phyloP scores from a whole-genome alignment of 2,888 invertebrate genomes.

The Nomada ferruginata region DNA sequence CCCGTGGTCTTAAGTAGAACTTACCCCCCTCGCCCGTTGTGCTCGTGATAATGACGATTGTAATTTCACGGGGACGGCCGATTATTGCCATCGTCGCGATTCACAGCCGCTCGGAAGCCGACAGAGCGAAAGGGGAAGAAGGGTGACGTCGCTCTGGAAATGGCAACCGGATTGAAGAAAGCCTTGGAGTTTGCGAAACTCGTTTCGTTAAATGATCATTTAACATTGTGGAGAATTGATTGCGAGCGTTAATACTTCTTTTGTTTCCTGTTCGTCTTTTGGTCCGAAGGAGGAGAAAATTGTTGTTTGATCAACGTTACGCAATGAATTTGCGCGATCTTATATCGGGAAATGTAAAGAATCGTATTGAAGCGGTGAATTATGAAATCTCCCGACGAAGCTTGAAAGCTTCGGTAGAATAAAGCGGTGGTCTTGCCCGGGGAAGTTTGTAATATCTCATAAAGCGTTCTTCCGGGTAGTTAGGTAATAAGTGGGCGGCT shows the following conservation, averaged over 20 bases:
- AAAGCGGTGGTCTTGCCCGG: background rate
- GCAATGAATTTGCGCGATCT: background rate
- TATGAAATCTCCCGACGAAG: background rate
- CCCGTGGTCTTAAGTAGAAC: slow-evolving; percentile 16
- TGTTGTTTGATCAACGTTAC: background rate
- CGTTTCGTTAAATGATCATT: background rate
- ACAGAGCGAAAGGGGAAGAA: too few relatives aligned
- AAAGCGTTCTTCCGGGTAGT: slow-evolving; percentile 8
- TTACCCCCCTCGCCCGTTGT: background rate
- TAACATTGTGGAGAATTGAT: too few relatives aligned
- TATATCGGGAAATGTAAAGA: background rate
- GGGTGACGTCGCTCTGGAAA: too few relatives aligned
- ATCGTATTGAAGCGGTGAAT: background rate
- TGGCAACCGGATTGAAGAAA: too few relatives aligned
- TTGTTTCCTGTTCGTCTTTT: too few relatives aligned
- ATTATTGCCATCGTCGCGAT: background rate
- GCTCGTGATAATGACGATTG: background rate
- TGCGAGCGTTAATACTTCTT: too few relatives aligned
- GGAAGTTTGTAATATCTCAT: slow-evolving; percentile 19
- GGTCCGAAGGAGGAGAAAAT: background rate
- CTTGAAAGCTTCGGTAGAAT: background rate
- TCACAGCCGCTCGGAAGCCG: too few relatives aligned
- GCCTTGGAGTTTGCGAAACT: background rate
- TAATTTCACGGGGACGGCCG: background rate
- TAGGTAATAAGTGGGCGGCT: slow-evolving; percentile 3